Evolutionary conservation across 2,888 invertebrate genomes (phyloP).

Genomic region (Hermaeophaga mercurialis): DNA sequence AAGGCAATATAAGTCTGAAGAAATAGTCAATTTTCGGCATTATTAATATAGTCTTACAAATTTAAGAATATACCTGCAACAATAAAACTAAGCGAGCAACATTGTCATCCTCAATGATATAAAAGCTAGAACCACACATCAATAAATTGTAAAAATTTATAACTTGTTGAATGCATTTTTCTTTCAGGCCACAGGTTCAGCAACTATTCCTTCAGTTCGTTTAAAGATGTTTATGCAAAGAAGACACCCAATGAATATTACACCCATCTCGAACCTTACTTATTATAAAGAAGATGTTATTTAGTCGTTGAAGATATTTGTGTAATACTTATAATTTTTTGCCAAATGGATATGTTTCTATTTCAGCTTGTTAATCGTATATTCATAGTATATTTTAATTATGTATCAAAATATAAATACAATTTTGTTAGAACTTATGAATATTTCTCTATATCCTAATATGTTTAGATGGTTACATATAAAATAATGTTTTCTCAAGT

Average conservation of each 20-base stretch:
- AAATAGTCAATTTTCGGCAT: too few relatives aligned
- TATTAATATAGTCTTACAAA: too few relatives aligned
- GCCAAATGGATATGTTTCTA: conserved; percentile 15
- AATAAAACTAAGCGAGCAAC: too few relatives aligned
- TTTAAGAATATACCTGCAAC: too few relatives aligned
- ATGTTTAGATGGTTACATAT: too few relatives aligned
- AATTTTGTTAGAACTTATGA: not conserved
- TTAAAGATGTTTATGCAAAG: conserved; percentile 57
- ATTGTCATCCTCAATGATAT: too few relatives aligned
- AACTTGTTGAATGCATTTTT: conserved; percentile 27
- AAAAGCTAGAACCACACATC: too few relatives aligned
- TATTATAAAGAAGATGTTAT: conserved; percentile 45
- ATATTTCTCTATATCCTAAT: too few relatives aligned
- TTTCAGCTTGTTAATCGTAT: conserved; percentile 23
- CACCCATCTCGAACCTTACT: conserved; percentile 46
- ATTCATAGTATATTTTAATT: conserved; percentile 20
- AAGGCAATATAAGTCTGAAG: too few relatives aligned
- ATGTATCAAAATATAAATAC: conserved; percentile 11
- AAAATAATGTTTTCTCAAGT: too few relatives aligned
- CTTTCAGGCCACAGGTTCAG: conserved; percentile 37
- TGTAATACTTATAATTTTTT: conserved; percentile 11
- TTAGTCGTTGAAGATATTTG: conserved; percentile 21
- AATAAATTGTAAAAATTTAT: too few relatives aligned
- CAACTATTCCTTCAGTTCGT: conserved; percentile 52
- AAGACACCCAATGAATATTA: conserved; percentile 53